Evolutionary conservation across 2,888 invertebrate genomes (phyloP), one percentile per base, ranked within the genome.

Genomic region (Punctoribates punctum): DNA sequence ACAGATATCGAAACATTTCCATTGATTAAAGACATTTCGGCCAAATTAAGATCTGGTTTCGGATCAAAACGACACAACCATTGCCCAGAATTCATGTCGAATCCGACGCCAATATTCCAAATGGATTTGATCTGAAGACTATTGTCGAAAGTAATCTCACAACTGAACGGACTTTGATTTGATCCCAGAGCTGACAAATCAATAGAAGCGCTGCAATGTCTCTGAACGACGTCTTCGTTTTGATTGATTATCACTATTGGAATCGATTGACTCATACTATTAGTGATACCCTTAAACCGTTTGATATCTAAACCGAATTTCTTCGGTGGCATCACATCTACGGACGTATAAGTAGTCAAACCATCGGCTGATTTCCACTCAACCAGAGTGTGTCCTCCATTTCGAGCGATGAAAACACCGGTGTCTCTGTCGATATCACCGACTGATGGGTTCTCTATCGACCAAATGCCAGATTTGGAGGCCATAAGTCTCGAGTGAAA

Each of bases 141-240:
- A 74, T 74, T 62, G 6, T 34, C 60, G 25, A 74, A 74, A 23
- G 46, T 13, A 25, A 74, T 46, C 20, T 74, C 74, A 74, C 74
- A 74, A 17, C 23, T 23, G 17, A 74, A 74, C 3, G 74, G 74
- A 46, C 62, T 25, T 8, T 65, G 23, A 42, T 17, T 38, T 25
- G 62, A 25, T 2, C 11, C 23, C 29, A 34, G 20, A n/a, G 20
- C 0, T 6, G 34, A 23, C 27, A 29, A 23, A 20, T 74, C 62
- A 17, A 23, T 8, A 9, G 54, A 13, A n/a, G 20, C 11, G 9
- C 23, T 42, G 48, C 74, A 74, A 62, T 23, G n/a, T 42, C 62
- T 60, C n/a, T 38, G 17, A 6, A 1, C 0, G 15, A 65, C 11
- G 38, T 38, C 34, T n/a, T 34, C 6, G 42, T 38, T 48, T 42